phyloP scores from a whole-genome alignment of 2,113 vertebrate species.

The Apeltes quadracus region DNA sequence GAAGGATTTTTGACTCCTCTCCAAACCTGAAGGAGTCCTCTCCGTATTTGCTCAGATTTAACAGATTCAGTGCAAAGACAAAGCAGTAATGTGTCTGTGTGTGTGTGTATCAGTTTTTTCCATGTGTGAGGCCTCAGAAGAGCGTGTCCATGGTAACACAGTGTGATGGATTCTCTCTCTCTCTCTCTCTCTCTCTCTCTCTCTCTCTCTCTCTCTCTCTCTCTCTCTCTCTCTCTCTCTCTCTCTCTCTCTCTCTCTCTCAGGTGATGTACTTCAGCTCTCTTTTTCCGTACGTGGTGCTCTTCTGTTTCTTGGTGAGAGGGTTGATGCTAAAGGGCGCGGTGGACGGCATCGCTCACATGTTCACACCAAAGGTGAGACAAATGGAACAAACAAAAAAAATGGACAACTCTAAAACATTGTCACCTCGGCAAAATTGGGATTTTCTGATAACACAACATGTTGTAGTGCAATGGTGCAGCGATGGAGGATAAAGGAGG shows the following conservation, averaged over 20 bases:
- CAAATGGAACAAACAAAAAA: neutral
- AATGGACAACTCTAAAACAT: no score
- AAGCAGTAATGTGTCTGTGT: constrained; percentile 10
- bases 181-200: constrained; percentile 12
- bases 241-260: constrained; percentile 24
- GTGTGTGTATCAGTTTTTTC: constrained; percentile 16
- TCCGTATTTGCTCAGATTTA: constrained; percentile 39
- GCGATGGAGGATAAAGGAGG: neutral
- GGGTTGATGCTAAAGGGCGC: constrained; percentile 92
- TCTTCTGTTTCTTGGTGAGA: constrained; percentile 96
- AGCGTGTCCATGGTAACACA: constrained; percentile 64
- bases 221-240: constrained; percentile 11
- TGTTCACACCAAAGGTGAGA: constrained; percentile 98
- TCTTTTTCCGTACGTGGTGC: constrained; percentile 96
- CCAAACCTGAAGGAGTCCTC: constrained; percentile 27
- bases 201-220: constrained; percentile 27
- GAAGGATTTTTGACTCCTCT: constrained; percentile 36
- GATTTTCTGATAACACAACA: neutral
- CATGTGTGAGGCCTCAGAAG: constrained; percentile 50
- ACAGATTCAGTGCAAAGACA: constrained; percentile 43
- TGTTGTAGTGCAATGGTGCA: neutral
- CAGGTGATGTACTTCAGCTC: constrained; percentile 99
- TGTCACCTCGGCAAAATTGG: neutral
- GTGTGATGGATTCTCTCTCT: constrained; percentile 14
- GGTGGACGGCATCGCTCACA: constrained; percentile 94